These are phyloP conservation scores for Rhipidura dahli DNA, from an alignment of 2,113 vertebrate genomes.

Conservation along the genomic window DNA sequence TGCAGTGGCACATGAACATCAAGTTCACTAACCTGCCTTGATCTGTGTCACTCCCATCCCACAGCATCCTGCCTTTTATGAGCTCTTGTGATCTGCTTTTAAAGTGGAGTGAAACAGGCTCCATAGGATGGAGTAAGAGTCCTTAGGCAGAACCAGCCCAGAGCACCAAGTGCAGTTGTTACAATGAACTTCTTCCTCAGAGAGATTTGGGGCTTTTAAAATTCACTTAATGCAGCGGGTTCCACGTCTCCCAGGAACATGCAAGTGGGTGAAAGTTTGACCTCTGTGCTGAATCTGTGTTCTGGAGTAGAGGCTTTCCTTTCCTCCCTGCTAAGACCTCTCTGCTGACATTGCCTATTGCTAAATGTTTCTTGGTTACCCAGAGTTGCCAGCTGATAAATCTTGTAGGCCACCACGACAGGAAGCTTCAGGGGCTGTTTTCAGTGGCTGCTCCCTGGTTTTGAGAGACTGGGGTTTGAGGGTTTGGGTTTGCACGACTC, in stretches of 20 bases:
- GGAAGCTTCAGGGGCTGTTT: neutral
- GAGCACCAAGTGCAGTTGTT: neutral
- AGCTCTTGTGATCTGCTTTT: neutral
- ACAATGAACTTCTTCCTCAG: neutral
- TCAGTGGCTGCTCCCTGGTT: neutral
- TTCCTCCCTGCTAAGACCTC: neutral
- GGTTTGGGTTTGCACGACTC: neutral
- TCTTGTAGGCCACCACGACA: neutral
- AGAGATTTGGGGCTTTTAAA: neutral
- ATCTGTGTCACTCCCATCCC: neutral
- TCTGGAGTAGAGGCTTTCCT: neutral
- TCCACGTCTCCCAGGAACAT: neutral
- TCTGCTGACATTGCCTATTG: neutral
- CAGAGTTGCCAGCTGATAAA: neutral
- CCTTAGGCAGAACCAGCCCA: neutral
- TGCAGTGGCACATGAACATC: fast-evolving
- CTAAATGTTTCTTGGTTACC: neutral
- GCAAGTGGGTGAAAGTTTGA: neutral
- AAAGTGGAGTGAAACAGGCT: neutral
- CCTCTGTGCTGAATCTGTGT: neutral
- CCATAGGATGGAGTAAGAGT: neutral
- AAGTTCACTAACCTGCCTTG: neutral
- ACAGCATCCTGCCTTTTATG: neutral
- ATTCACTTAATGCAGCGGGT: fast-evolving
- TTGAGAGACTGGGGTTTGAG: neutral